phyloP scores from a whole-genome alignment of 2,888 invertebrate species.

The Drosophila vallismaia region DNA sequence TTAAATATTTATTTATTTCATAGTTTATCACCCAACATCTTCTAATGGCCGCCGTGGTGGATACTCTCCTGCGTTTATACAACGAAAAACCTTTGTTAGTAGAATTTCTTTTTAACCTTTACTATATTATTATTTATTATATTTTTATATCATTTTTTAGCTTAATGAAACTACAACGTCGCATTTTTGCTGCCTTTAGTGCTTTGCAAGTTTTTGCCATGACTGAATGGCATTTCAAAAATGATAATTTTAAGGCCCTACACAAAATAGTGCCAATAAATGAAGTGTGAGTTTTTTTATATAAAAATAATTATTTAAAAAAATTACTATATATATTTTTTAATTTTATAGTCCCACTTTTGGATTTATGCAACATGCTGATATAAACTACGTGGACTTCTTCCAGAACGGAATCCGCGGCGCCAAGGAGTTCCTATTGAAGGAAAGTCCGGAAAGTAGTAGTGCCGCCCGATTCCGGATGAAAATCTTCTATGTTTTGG shows the following conservation, averaged over 20 bases:
- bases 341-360: slow-evolving; percentile 50
- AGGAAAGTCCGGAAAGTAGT: slow-evolving; percentile 76
- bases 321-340: neutral
- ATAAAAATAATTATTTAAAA: neutral
- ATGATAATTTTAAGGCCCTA: slow-evolving; percentile 84
- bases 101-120: neutral
- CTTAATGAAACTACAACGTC: slow-evolving; percentile 91
- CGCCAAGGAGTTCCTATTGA: slow-evolving; percentile 79
- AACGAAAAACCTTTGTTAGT: slow-evolving; percentile 90
- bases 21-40: slow-evolving; percentile 90
- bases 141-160: slow-evolving; percentile 84
- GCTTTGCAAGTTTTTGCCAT: slow-evolving; percentile 90
- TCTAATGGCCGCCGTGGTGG: slow-evolving; percentile 91
- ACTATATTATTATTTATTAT: neutral
- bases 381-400: slow-evolving; percentile 72
- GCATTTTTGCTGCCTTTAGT: slow-evolving; percentile 90
- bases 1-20: neutral
- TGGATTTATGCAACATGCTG: slow-evolving; percentile 68
- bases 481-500: slow-evolving; percentile 65
- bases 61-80: slow-evolving; percentile 86
- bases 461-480: slow-evolving; percentile 63
- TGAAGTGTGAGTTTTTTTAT: slow-evolving; percentile 52
- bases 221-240: slow-evolving; percentile 91
- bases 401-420: slow-evolving; percentile 77
- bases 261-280: slow-evolving; percentile 47